Conservation (phyloP, 2,113 vertebrate genomes). For the Epinephelus moara region DNA sequence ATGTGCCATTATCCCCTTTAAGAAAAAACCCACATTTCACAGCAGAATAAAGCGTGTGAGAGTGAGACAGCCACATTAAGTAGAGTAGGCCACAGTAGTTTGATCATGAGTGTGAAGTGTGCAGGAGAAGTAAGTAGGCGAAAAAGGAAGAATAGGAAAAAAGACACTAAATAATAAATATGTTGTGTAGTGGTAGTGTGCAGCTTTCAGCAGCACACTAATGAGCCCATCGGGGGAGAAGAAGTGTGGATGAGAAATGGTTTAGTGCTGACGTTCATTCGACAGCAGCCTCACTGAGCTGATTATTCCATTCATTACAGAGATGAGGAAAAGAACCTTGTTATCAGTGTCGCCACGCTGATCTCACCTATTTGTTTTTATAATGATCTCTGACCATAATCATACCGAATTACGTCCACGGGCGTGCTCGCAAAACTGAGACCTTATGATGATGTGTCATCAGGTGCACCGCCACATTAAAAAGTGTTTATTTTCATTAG, state of each 20-base stretch:
- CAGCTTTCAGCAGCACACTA: conserved; percentile 61
- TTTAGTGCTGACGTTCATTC: conserved; percentile 51
- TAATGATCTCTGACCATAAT: conserved; percentile 54
- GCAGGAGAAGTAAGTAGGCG: conserved; percentile 1
- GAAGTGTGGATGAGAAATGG: conserved; percentile 58
- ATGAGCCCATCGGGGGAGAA: conserved; percentile 69
- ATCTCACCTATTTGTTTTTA: conserved; percentile 49
- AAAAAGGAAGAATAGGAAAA: conserved; percentile 18
- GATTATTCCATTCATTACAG: conserved; percentile 69
- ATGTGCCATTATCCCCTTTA: not conserved
- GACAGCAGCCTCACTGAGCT: conserved; percentile 58
- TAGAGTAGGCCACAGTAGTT: conserved; percentile 4
- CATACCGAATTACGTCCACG: not conserved
- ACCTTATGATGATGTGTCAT: conserved; percentile 13
- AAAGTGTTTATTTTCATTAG: conserved; percentile 33
- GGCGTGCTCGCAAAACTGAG: not conserved
- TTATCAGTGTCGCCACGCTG: conserved; percentile 53
- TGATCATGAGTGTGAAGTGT: conserved; percentile 22
- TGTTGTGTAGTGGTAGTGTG: conserved; percentile 40
- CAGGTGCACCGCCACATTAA: not conserved
- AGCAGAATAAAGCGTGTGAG: not conserved
- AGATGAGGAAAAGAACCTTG: conserved; percentile 52
- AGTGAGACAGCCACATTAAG: not conserved
- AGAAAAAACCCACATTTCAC: not conserved
- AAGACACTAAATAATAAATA: conserved; percentile 67